Percentiles rank a stretch among this genome's conserved stretches.
Conservation (phyloP, 2,888 invertebrate genomes). For the Scaptomyza flava region DNA sequence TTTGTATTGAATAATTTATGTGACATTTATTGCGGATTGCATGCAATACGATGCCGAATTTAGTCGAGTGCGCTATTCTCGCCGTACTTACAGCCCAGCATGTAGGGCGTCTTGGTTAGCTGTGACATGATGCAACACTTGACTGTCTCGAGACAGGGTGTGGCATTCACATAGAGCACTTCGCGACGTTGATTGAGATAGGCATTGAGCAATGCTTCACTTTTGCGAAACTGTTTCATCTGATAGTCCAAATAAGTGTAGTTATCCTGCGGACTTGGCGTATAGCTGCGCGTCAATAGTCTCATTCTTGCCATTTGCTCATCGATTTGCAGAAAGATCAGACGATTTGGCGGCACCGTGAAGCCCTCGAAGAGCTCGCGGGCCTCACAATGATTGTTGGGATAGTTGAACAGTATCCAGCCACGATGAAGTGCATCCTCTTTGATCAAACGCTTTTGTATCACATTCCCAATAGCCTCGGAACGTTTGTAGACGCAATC, state of each 20-base stretch:
- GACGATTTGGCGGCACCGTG: conserved; percentile 86
- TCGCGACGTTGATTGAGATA: conserved; percentile 76
- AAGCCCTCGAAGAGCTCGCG: conserved; percentile 85
- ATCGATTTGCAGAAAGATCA: conserved; percentile 78
- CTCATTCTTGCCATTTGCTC: conserved; percentile 73
- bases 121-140: conserved; percentile 66
- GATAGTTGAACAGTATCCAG: conserved; percentile 87
- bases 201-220: conserved; percentile 57
- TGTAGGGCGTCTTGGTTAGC: conserved; percentile 68
- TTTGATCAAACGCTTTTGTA: conserved; percentile 76
- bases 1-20: conserved; percentile 51
- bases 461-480: conserved; percentile 64
- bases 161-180: conserved; percentile 71
- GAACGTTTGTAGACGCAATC: conserved; percentile 64
- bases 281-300: conserved; percentile 55
- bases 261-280: conserved; percentile 64
- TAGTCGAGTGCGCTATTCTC: conserved; percentile 42
- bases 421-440: conserved; percentile 86
- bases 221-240: conserved; percentile 73
- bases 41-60: conserved; percentile 35
- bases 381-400: conserved; percentile 86
- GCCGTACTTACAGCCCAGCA: conserved; percentile 74
- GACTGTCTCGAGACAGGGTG: conserved; percentile 58
- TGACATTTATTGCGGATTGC: not conserved
- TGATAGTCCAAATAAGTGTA: conserved; percentile 66